phyloP scores from a whole-genome alignment of 1,140 invertebrate species.

The Drosophila santomea region DNA sequence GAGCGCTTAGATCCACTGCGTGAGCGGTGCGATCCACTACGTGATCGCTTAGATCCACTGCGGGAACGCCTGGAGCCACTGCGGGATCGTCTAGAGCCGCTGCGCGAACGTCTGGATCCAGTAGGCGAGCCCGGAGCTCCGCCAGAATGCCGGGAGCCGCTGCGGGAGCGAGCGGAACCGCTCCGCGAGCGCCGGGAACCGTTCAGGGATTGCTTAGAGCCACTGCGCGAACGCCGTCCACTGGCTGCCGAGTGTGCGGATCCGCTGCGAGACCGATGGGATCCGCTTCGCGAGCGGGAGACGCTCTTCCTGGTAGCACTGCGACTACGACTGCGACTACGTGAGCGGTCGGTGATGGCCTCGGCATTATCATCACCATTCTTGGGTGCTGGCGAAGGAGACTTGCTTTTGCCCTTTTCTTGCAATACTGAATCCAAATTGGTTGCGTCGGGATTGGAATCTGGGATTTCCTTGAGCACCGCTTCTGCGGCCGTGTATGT shows the following conservation, averaged over 20 bases:
- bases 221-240: slow-evolving; percentile 83
- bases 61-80: slow-evolving; percentile 63
- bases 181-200: slow-evolving; percentile 79
- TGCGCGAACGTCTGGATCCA: slow-evolving; percentile 35
- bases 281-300: slow-evolving; percentile 78
- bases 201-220: slow-evolving; percentile 78
- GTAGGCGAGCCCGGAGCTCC: slow-evolving; percentile 64
- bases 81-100: slow-evolving; percentile 49
- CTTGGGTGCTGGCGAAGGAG: background rate
- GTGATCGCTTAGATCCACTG: slow-evolving; percentile 75
- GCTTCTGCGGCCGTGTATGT: background rate
- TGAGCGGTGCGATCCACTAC: slow-evolving; percentile 71
- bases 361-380: background rate
- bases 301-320: slow-evolving; percentile 63
- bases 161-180: slow-evolving; percentile 73
- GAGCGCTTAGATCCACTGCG: slow-evolving; percentile 73
- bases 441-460: slow-evolving; percentile 6
- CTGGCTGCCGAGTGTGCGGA: slow-evolving; percentile 46
- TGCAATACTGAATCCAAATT: slow-evolving; percentile 18
- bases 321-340: slow-evolving; percentile 36
- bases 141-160: slow-evolving; percentile 83
- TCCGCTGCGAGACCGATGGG: slow-evolving; percentile 66
- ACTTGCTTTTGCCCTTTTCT: slow-evolving; percentile 12
- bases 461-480: background rate
- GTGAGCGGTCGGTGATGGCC: slow-evolving; percentile 1